These are phyloP conservation scores for Drosophila aldrichi DNA, from an alignment of 2,888 invertebrate genomes.

Conservation along the genomic window DNA sequence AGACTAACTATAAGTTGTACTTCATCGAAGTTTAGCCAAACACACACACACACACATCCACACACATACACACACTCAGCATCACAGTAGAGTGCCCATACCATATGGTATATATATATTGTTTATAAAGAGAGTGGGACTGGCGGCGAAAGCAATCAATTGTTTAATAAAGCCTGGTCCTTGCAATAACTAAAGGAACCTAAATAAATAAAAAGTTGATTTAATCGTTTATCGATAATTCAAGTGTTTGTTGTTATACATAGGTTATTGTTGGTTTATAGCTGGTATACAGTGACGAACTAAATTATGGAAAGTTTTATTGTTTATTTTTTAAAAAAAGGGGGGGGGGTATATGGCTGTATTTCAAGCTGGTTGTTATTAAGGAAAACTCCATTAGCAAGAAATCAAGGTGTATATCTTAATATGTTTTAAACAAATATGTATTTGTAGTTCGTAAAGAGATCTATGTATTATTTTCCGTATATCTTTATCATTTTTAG, in stretches of 20 bases:
- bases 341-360: too few relatives aligned
- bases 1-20: constrained; percentile 70
- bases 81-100: constrained; percentile 34
- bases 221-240: constrained; percentile 3
- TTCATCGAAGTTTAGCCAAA: constrained; percentile 56
- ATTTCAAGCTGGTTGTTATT: too few relatives aligned
- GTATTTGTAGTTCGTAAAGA: too few relatives aligned
- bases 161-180: constrained; percentile 74
- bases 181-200: constrained; percentile 65
- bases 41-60: constrained; percentile 30
- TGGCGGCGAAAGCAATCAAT: constrained; percentile 62
- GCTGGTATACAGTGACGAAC: too few relatives aligned
- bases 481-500: too few relatives aligned
- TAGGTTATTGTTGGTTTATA: background rate
- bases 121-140: constrained; percentile 44
- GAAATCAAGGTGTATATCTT: background rate
- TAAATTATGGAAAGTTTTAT: too few relatives aligned
- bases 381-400: background rate
- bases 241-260: background rate
- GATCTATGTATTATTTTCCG: too few relatives aligned
- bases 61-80: constrained; percentile 15
- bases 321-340: too few relatives aligned
- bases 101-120: constrained; percentile 23
- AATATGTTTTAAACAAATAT: too few relatives aligned
- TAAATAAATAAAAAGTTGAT: constrained; percentile 11